phyloP scores from a whole-genome alignment of 2,888 invertebrate genomes.

The Lottia scabra region DNA sequence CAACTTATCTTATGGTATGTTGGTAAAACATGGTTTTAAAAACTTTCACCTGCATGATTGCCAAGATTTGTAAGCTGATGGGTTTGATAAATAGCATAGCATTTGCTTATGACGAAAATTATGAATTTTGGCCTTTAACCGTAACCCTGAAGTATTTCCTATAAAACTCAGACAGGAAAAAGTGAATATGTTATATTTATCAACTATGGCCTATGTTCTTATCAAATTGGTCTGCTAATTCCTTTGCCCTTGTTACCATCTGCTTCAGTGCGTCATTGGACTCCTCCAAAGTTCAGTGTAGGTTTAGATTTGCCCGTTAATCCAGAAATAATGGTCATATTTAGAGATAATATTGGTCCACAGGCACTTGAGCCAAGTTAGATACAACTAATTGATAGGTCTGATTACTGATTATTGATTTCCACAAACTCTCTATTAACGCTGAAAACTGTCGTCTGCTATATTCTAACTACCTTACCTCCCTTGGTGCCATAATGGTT shows the following conservation, averaged over 20 bases:
- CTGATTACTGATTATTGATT: not conserved
- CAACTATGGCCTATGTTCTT: not conserved
- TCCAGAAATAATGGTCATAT: not conserved
- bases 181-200: not conserved
- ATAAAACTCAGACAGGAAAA: no score
- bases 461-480: not conserved
- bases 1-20: no score
- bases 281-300: not conserved
- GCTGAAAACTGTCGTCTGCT: not conserved
- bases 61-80: no score
- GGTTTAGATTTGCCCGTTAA: not conserved
- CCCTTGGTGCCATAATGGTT: conserved; percentile 1
- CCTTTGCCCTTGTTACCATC: not conserved
- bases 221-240: conserved; percentile 1
- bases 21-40: no score
- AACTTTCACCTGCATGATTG: no score
- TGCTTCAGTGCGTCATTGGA: not conserved
- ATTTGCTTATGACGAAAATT: no score
- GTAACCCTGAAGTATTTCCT: no score
- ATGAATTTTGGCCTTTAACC: no score
- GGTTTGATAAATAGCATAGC: no score
- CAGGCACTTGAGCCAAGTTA: not conserved
- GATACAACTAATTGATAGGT: not conserved
- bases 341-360: not conserved
- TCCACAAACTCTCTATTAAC: not conserved